Evolutionary conservation across 1,140 invertebrate species (phyloP).

Genomic region (Apis mellifera): DNA sequence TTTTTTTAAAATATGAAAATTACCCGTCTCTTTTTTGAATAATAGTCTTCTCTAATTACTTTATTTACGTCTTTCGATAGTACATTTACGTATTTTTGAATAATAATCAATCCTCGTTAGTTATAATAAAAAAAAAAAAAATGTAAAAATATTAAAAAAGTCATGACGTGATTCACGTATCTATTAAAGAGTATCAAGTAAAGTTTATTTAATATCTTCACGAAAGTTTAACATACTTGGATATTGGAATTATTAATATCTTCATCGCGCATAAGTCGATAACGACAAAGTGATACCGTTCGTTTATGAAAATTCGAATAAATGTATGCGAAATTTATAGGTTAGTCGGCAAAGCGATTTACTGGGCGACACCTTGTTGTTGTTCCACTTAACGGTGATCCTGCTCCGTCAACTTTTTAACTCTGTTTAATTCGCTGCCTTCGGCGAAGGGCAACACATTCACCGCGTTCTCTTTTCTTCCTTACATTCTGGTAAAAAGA

Average conservation of each 20-base stretch:
- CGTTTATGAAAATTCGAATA: not conserved
- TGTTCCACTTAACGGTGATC: constrained; percentile 59
- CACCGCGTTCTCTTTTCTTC: not conserved
- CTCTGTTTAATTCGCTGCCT: constrained; percentile 47
- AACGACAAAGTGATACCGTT: not conserved
- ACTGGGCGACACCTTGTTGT: constrained; percentile 18
- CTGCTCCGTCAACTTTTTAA: constrained; percentile 59
- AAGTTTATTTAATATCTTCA: not conserved
- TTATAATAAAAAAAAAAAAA: too few species aligned
- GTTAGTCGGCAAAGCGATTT: constrained; percentile 32
- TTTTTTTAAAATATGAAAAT: too few species aligned
- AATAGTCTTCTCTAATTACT: too few species aligned
- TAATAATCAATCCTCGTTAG: too few species aligned
- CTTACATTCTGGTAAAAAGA: not conserved
- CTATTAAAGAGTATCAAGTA: not conserved
- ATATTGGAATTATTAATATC: not conserved
- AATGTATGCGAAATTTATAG: constrained; percentile 32
- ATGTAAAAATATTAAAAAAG: too few species aligned
- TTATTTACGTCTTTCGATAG: too few species aligned
- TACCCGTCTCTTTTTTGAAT: too few species aligned
- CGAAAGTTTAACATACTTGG: not conserved
- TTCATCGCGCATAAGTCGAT: not conserved
- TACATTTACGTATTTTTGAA: too few species aligned
- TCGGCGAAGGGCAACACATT: constrained; percentile 47
- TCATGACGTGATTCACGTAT: not conserved